phyloP scores from a whole-genome alignment of 2,888 invertebrate genomes.

The Achlya flavicornis region DNA sequence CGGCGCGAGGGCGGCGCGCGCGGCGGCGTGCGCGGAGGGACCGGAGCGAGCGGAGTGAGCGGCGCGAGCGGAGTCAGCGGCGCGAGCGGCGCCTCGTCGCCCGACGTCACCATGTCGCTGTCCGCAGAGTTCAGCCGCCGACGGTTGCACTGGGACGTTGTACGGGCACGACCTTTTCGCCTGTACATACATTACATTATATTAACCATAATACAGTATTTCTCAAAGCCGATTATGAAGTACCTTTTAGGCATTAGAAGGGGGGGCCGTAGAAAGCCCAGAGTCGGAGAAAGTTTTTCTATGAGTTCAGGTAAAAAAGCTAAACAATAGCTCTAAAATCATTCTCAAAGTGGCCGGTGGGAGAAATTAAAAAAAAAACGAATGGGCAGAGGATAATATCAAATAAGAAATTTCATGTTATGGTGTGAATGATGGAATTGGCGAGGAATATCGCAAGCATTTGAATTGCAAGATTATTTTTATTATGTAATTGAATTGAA shows the following conservation, averaged over 20 bases:
- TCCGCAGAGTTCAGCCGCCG: conserved; percentile 90
- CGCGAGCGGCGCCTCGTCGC: conserved; percentile 86
- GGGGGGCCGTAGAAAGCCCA: not conserved
- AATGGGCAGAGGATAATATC: too few species aligned
- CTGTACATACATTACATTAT: conserved; percentile 43
- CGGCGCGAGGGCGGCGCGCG: conserved; percentile 35
- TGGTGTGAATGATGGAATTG: too few species aligned
- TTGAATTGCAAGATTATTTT: not conserved
- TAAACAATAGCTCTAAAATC: too few species aligned
- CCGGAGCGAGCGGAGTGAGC: conserved; percentile 50
- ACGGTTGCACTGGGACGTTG: conserved; percentile 85
- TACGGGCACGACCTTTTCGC: conserved; percentile 87
- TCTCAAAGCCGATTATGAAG: too few species aligned
- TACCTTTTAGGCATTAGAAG: not conserved
- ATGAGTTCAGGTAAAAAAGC: too few species aligned
- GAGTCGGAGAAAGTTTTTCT: too few species aligned
- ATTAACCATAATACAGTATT: too few species aligned
- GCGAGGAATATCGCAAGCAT: not conserved
- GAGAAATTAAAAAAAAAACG: too few species aligned
- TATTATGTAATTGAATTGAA: not conserved
- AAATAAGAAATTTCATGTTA: too few species aligned
- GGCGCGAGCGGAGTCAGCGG: conserved; percentile 38
- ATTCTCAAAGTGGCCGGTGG: too few species aligned
- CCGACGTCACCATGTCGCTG: conserved; percentile 89
- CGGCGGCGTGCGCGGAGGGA: not conserved